These are phyloP conservation scores for Ophthalmolycus amberensis DNA, from an alignment of 2,113 vertebrate genomes.

Conservation along the genomic window DNA sequence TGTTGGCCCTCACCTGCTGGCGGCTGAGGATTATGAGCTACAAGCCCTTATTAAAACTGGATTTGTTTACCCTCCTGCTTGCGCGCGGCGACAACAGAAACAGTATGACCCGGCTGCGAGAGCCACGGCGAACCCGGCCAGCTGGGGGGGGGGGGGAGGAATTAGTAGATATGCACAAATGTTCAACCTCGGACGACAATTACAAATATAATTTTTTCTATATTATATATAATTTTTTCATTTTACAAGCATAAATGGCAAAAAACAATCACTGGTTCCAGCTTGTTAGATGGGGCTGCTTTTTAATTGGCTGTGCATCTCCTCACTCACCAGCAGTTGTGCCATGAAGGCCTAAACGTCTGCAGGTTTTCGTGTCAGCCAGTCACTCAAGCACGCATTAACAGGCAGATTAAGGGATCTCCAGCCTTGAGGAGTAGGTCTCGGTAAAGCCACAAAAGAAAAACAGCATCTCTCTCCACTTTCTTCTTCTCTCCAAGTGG, in stretches of 20 bases:
- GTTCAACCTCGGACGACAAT: background rate
- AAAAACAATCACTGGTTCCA: too few relatives aligned
- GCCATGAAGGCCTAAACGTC: background rate
- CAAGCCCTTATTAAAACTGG: constrained; percentile 87
- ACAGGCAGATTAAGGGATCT: background rate
- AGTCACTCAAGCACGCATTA: background rate
- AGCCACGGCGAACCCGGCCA: background rate
- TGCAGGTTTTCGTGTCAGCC: background rate
- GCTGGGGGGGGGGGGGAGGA: background rate
- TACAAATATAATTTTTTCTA: background rate
- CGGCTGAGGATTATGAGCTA: constrained; percentile 74
- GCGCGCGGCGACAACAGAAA: constrained; percentile 61
- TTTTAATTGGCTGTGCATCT: background rate
- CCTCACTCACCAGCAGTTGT: background rate
- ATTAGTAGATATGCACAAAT: background rate
- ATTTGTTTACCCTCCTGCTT: constrained; percentile 81
- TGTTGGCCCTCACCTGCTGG: constrained; percentile 80
- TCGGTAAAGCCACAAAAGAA: background rate
- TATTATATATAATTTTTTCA: too few relatives aligned
- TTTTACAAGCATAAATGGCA: too few relatives aligned
- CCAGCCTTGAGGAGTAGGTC: background rate
- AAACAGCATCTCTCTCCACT: background rate
- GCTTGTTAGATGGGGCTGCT: too few relatives aligned
- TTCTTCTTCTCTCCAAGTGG: background rate
- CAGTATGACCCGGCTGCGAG: constrained; percentile 52